Conservation (phyloP, 2,888 invertebrate species). For the Pandemis heparana region DNA sequence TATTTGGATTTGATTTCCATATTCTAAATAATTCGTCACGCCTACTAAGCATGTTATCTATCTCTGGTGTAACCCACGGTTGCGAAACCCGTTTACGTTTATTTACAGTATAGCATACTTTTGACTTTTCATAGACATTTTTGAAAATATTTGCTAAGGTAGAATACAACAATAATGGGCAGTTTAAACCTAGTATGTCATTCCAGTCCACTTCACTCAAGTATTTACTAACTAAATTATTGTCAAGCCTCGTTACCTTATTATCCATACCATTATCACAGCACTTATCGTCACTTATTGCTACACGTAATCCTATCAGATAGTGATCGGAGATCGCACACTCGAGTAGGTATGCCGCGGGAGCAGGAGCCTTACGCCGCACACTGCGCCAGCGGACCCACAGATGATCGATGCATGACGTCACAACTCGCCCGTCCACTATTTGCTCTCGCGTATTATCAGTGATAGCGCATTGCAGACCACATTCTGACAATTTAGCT, state of each 20-base stretch:
- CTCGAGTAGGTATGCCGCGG: constrained; percentile 21
- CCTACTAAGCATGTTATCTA: too few species aligned
- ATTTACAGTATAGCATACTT: too few species aligned
- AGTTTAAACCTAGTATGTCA: neutral
- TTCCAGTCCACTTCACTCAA: constrained; percentile 20
- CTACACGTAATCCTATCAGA: constrained; percentile 29
- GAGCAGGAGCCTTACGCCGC: neutral
- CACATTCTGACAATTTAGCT: neutral
- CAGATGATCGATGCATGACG: constrained; percentile 41
- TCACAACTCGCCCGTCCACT: constrained; percentile 30
- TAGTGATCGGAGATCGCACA: constrained; percentile 39
- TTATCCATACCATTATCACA: neutral
- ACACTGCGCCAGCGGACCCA: constrained; percentile 34
- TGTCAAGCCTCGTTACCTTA: neutral
- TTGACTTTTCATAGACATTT: too few species aligned
- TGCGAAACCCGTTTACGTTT: too few species aligned
- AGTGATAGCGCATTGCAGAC: constrained; percentile 3
- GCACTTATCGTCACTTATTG: neutral
- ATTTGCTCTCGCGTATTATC: constrained; percentile 36
- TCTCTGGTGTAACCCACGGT: too few species aligned
- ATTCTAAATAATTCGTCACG: constrained; percentile 30
- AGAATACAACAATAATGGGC: constrained; percentile 27
- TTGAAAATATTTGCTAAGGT: neutral
- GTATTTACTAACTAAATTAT: constrained; percentile 1
- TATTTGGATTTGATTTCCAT: constrained; percentile 29